A percentile compares a stretch with the other conserved stretches of the same genome.
These are phyloP conservation scores for Aptenodytes patagonicus DNA, from an alignment of 2,113 vertebrate genomes.

Conservation along the genomic window DNA sequence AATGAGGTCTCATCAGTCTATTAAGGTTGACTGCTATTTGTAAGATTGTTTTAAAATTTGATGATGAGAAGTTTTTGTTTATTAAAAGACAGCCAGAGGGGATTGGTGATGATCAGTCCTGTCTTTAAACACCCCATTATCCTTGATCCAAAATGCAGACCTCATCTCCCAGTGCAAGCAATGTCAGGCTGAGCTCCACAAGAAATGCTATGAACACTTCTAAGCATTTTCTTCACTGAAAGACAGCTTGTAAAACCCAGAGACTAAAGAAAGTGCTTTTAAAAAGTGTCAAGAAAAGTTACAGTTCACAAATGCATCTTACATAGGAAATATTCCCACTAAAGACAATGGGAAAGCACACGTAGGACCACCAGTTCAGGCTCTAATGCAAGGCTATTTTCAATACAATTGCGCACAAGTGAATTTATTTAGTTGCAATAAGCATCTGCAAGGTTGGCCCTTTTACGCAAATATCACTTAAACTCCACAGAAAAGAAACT, in stretches of 20 bases:
- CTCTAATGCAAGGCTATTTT: neutral
- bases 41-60: constrained; percentile 20
- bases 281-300: neutral
- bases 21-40: neutral
- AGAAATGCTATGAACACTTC: neutral
- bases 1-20: neutral
- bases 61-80: neutral
- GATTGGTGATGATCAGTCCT: neutral
- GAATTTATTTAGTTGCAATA: neutral
- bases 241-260: neutral
- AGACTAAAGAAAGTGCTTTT: neutral
- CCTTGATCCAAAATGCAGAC: neutral
- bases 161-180: rapidly evolving
- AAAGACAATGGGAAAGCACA: neutral
- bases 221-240: neutral
- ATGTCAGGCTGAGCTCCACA: neutral
- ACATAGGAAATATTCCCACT: neutral
- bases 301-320: neutral
- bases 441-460: neutral
- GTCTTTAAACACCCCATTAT: neutral
- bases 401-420: neutral
- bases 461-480: neutral
- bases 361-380: neutral
- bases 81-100: neutral
- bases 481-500: neutral